These are phyloP conservation scores for Tenthredo scrophulariae DNA, from an alignment of 2,888 invertebrate species.

Conservation along the genomic window DNA sequence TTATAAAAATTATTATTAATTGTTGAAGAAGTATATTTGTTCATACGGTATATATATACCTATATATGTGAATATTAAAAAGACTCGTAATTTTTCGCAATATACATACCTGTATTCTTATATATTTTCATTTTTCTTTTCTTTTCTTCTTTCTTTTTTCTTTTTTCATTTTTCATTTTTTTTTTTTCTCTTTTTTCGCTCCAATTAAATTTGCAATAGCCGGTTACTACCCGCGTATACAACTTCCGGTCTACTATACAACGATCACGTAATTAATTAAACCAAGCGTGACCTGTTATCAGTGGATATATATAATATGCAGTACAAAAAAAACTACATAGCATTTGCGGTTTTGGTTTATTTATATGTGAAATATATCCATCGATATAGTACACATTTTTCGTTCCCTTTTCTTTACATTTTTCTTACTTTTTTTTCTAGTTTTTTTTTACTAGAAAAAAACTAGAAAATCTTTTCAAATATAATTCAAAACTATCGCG, in stretches of 20 bases:
- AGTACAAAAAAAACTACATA: neutral
- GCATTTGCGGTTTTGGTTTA: neutral
- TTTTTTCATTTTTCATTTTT: neutral
- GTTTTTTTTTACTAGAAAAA: too few species aligned
- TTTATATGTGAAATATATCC: neutral
- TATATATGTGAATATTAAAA: too few species aligned
- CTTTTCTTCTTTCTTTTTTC: neutral
- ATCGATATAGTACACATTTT: neutral
- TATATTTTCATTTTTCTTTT: neutral
- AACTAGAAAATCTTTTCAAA: neutral
- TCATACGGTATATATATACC: too few species aligned
- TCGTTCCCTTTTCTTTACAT: neutral
- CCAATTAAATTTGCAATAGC: slow-evolving; percentile 22
- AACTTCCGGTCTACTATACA: neutral
- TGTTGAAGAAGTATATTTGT: neutral
- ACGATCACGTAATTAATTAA: slow-evolving; percentile 23
- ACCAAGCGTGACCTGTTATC: slow-evolving; percentile 15
- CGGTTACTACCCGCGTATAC: slow-evolving; percentile 12
- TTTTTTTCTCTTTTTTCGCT: too few species aligned
- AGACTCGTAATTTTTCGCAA: neutral
- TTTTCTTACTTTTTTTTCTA: neutral
- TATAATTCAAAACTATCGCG: neutral
- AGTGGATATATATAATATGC: neutral
- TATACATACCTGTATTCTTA: neutral
- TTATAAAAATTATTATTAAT: neutral